Evolutionary conservation across 2,113 vertebrate species (phyloP).

Genomic region (Nothoprocta pentlandii): DNA sequence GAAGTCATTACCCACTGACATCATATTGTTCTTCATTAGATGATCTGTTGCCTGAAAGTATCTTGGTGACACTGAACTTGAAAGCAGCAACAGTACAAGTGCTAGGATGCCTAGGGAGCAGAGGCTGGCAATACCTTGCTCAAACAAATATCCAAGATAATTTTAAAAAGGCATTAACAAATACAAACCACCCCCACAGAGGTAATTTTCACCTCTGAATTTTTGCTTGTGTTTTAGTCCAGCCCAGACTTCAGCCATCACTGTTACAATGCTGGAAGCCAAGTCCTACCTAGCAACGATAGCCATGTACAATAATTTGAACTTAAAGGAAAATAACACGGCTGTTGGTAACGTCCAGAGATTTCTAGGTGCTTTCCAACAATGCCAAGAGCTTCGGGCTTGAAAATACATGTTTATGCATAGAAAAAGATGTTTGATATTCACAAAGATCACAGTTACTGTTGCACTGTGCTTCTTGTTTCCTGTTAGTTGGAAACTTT

Average conservation of each 20-base stretch:
- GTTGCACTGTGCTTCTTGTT: background rate
- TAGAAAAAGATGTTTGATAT: background rate
- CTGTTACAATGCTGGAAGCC: slow-evolving; percentile 61
- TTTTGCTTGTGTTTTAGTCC: slow-evolving; percentile 46
- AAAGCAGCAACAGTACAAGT: slow-evolving; percentile 67
- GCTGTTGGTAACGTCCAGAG: slow-evolving; percentile 26
- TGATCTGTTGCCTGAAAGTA: slow-evolving; percentile 72
- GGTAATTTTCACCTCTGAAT: slow-evolving; percentile 74
- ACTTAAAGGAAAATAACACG: slow-evolving; percentile 53
- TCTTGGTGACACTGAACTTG: slow-evolving; percentile 69
- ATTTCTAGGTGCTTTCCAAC: slow-evolving; percentile 46
- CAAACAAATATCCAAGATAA: slow-evolving; percentile 57
- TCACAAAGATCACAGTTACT: slow-evolving; percentile 31
- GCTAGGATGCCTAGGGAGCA: slow-evolving; percentile 65
- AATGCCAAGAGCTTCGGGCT: slow-evolving; percentile 33
- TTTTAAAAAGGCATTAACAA: slow-evolving; percentile 68
- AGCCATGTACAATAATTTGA: slow-evolving; percentile 25
- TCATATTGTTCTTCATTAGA: slow-evolving; percentile 74
- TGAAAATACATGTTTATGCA: slow-evolving; percentile 15
- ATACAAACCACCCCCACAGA: slow-evolving; percentile 60
- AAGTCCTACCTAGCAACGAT: slow-evolving; percentile 58
- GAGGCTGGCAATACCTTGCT: slow-evolving; percentile 55
- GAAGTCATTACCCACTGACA: slow-evolving; percentile 67
- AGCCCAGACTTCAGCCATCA: slow-evolving; percentile 50
- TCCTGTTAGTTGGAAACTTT: background rate